phyloP scores from a whole-genome alignment of 2,888 invertebrate genomes.

The Lithophane leautieri region DNA sequence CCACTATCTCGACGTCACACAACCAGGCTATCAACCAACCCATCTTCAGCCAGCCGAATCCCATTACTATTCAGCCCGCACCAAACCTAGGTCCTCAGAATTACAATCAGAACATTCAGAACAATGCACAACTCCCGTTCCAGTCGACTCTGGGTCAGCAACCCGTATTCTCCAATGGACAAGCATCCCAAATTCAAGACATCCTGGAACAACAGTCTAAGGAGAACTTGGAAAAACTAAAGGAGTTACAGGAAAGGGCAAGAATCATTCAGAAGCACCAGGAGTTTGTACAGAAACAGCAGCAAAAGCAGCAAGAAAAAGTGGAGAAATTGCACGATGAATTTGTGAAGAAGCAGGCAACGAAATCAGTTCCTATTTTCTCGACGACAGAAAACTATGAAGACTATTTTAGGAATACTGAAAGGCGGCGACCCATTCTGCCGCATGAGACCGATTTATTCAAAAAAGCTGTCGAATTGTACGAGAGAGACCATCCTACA shows the following conservation, averaged over 20 bases:
- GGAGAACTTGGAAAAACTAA: constrained; percentile 91
- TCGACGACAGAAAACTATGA: constrained; percentile 88
- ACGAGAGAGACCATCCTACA: constrained; percentile 93
- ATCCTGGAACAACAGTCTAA: constrained; percentile 91
- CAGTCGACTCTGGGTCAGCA: constrained; percentile 82
- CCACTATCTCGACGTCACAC: constrained; percentile 78
- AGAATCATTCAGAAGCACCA: constrained; percentile 94
- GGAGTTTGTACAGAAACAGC: constrained; percentile 94
- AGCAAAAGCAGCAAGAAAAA: constrained; percentile 94
- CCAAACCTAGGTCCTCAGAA: constrained; percentile 86
- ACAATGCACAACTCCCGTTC: constrained; percentile 84
- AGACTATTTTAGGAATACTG: constrained; percentile 82
- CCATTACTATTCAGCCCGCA: constrained; percentile 86
- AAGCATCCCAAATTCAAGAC: constrained; percentile 89
- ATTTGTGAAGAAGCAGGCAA: constrained; percentile 93
- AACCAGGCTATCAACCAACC: constrained; percentile 79
- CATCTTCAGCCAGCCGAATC: constrained; percentile 82
- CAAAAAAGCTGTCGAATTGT: constrained; percentile 92
- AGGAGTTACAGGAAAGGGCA: constrained; percentile 93
- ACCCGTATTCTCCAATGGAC: constrained; percentile 87
- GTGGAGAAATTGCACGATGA: constrained; percentile 93
- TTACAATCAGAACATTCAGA: constrained; percentile 60
- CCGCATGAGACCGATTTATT: constrained; percentile 92
- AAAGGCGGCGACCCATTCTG: constrained; percentile 88
- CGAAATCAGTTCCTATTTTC: constrained; percentile 89